phyloP scores from a whole-genome alignment of 1,140 invertebrate genomes.

The Adoxophyes honmai region DNA sequence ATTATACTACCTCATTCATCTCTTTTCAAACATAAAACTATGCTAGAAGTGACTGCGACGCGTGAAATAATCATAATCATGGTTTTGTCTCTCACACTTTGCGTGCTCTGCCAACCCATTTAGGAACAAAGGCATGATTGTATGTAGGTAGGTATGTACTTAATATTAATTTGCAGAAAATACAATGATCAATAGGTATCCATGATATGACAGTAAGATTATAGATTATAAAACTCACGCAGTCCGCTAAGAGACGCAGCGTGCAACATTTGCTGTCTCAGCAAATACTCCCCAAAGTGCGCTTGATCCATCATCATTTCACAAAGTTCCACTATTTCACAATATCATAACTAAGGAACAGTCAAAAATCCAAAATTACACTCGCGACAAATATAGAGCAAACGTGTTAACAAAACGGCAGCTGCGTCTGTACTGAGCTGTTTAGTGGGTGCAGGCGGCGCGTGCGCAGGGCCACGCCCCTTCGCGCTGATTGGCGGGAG shows the following conservation, averaged over 20 bases:
- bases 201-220: background rate
- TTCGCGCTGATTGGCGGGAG: conserved; percentile 43
- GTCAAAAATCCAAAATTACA: conserved; percentile 24
- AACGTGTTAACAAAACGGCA: conserved; percentile 54
- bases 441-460: conserved; percentile 50
- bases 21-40: no score
- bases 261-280: conserved; percentile 71
- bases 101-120: no score
- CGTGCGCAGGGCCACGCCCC: conserved; percentile 59
- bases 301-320: conserved; percentile 71
- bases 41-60: no score
- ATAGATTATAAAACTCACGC: conserved; percentile 50
- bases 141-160: no score
- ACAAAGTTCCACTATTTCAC: conserved; percentile 19
- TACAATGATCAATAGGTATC: background rate
- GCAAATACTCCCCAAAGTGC: conserved; percentile 67
- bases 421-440: conserved; percentile 59
- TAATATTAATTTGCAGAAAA: no score
- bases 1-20: no score
- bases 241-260: conserved; percentile 62
- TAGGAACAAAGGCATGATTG: no score
- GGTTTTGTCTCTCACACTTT: no score
- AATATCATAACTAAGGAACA: conserved; percentile 24
- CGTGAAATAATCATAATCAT: no score
- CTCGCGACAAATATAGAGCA: conserved; percentile 21